Conservation (phyloP, 2,797 vertebrate genomes). For the Serranus cabrilla region DNA sequence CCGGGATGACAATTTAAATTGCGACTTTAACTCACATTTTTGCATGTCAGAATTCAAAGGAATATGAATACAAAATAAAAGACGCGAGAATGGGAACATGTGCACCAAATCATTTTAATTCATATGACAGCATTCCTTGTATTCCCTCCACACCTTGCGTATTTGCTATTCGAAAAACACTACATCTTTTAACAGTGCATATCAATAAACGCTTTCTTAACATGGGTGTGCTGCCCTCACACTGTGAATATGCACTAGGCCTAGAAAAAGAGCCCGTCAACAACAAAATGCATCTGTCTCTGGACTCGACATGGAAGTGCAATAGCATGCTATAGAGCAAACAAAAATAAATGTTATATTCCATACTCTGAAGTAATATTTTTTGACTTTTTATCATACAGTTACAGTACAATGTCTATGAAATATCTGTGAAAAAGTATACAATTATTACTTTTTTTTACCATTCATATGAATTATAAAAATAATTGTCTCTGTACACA, state of each 20-base stretch:
- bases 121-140: slow-evolving; percentile 74
- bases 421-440: slow-evolving; percentile 89
- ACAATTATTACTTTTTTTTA: slow-evolving; percentile 78
- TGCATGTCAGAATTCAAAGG: slow-evolving; percentile 21
- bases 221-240: slow-evolving; percentile 62
- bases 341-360: slow-evolving; percentile 78
- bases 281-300: slow-evolving; percentile 74
- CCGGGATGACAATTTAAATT: neutral
- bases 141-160: slow-evolving; percentile 42
- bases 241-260: slow-evolving; percentile 61
- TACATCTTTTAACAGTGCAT: slow-evolving; percentile 68
- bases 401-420: slow-evolving; percentile 81
- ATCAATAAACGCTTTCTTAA: slow-evolving; percentile 61
- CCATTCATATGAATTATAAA: slow-evolving; percentile 81
- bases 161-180: slow-evolving; percentile 54
- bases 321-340: slow-evolving; percentile 83
- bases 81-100: slow-evolving; percentile 19
- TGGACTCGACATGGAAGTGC: slow-evolving; percentile 63
- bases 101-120: slow-evolving; percentile 77
- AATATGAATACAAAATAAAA: neutral
- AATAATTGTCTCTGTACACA: slow-evolving; percentile 85
- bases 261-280: slow-evolving; percentile 65
- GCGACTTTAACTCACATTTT: slow-evolving; percentile 21
- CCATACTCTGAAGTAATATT: slow-evolving; percentile 77
- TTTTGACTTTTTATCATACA: slow-evolving; percentile 74